Conservation (phyloP, 2,113 vertebrate genomes). For the Gadus chalcogrammus region DNA sequence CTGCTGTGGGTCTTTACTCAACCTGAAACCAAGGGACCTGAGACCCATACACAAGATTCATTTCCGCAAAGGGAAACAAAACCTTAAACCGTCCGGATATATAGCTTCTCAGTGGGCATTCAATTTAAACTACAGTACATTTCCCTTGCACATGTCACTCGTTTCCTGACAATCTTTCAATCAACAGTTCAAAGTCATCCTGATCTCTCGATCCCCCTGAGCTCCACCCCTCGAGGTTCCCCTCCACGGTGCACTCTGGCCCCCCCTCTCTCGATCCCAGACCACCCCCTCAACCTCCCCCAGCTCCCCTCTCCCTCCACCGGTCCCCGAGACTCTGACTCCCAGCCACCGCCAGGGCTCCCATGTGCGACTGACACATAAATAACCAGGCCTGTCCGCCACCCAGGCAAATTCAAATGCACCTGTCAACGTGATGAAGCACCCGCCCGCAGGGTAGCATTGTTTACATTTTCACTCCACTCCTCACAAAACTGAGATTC, state of each 20-base stretch:
- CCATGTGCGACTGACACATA: slow-evolving; percentile 98
- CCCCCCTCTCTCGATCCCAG: slow-evolving; percentile 1
- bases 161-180: too few species aligned
- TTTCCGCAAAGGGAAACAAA: too few species aligned
- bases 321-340: too few species aligned
- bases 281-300: slow-evolving; percentile 5
- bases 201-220: neutral
- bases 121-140: too few species aligned
- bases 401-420: slow-evolving; percentile 99
- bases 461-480: slow-evolving; percentile 99
- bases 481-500: slow-evolving; percentile 98
- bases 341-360: slow-evolving; percentile 65
- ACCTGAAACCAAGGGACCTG: too few species aligned
- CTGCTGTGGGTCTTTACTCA: too few species aligned
- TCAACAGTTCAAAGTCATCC: too few species aligned
- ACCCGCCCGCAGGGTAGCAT: slow-evolving; percentile 99
- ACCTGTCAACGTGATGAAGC: slow-evolving; percentile 99
- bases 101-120: too few species aligned
- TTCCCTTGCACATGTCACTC: too few species aligned
- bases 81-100: too few species aligned
- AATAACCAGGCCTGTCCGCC: slow-evolving; percentile 98
- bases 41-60: too few species aligned
- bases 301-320: neutral
- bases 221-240: neutral
- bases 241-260: neutral